A percentile compares a stretch with the other conserved stretches of the same genome.
These are phyloP conservation scores for Stegophylla sp. DNA, from an alignment of 2,888 invertebrate genomes.

Conservation along the genomic window DNA sequence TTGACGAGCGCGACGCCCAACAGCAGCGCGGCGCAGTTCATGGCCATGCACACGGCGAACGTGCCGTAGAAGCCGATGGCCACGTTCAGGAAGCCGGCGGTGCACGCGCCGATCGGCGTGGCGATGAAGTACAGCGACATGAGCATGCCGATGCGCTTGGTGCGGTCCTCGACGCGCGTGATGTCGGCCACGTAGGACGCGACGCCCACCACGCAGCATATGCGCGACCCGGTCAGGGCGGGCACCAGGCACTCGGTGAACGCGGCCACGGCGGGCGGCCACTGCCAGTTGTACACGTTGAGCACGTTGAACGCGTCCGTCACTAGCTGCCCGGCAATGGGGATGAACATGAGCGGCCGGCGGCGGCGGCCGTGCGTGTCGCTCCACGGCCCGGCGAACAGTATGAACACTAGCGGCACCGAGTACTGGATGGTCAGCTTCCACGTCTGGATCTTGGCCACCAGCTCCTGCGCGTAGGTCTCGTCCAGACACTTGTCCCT, in stretches of 20 bases:
- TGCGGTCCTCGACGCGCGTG: conserved; percentile 60
- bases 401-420: conserved; percentile 59
- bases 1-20: conserved; percentile 45
- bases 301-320: conserved; percentile 61
- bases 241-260: conserved; percentile 61
- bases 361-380: conserved; percentile 60
- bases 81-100: conserved; percentile 57
- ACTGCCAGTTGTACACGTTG: conserved; percentile 61
- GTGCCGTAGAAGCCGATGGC: conserved; percentile 58
- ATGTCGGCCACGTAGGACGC: conserved; percentile 62
- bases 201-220: conserved; percentile 61
- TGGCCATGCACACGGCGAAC: conserved; percentile 57
- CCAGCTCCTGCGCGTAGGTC: conserved; percentile 56
- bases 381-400: conserved; percentile 60
- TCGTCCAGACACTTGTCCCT: conserved; percentile 55
- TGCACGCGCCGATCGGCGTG: conserved; percentile 60
- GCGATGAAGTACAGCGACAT: conserved; percentile 60
- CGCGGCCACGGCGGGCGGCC: conserved; percentile 61
- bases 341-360: conserved; percentile 60
- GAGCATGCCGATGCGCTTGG: conserved; percentile 60
- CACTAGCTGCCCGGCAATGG: conserved; percentile 60
- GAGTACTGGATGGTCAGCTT: conserved; percentile 56
- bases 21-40: conserved; percentile 57
- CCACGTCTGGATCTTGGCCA: conserved; percentile 60
- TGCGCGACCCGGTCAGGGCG: conserved; percentile 61